Conservation (phyloP, 2,797 vertebrate species). For the Ambastaia sidthimunki region DNA sequence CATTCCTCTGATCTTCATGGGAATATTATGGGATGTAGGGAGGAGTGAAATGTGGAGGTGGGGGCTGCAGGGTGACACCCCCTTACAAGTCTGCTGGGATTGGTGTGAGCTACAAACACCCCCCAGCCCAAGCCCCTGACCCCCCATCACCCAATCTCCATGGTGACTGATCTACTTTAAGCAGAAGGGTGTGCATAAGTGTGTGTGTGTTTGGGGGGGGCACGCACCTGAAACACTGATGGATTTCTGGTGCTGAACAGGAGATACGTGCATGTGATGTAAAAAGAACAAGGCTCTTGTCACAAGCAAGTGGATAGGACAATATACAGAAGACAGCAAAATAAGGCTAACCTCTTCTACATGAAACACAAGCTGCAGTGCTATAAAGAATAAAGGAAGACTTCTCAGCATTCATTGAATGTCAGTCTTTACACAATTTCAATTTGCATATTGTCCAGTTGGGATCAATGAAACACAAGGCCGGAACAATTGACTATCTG, state of each 20-base stretch:
- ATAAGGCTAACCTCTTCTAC: neutral
- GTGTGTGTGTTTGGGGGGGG: neutral
- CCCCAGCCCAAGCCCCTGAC: slow-evolving; percentile 22
- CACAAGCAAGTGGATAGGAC: neutral
- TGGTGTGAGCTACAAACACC: slow-evolving; percentile 58
- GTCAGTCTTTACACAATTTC: neutral
- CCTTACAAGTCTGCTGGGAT: slow-evolving; percentile 51
- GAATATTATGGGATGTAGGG: slow-evolving; percentile 62
- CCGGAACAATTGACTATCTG: neutral
- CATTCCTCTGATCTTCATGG: slow-evolving; percentile 47
- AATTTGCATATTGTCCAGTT: neutral
- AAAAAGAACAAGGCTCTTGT: neutral
- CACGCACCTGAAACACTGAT: slow-evolving; percentile 41
- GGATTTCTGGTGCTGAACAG: slow-evolving; percentile 28
- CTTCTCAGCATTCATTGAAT: neutral
- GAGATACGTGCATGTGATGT: neutral
- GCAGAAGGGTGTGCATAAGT: slow-evolving; percentile 42
- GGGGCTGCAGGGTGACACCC: slow-evolving; percentile 38
- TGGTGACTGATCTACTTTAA: slow-evolving; percentile 62
- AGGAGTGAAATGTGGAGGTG: slow-evolving; percentile 37
- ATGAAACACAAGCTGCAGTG: neutral
- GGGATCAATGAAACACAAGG: neutral
- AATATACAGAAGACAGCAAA: neutral
- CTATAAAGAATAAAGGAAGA: neutral
- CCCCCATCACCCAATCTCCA: slow-evolving; percentile 56